Conservation (phyloP, 1,140 invertebrate genomes). For the Philotrypesis tridentata region DNA sequence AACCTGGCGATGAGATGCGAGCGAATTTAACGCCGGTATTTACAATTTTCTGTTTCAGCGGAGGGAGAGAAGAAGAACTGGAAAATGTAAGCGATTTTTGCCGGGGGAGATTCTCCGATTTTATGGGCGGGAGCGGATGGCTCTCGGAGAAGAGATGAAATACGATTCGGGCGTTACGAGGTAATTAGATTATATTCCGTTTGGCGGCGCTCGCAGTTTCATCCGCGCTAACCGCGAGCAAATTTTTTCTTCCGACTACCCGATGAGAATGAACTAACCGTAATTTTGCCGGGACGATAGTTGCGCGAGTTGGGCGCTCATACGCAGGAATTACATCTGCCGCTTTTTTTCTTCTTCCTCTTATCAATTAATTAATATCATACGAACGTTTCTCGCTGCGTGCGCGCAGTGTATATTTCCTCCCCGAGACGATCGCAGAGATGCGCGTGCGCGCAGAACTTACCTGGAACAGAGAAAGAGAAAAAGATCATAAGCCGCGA, state of each 20-base stretch:
- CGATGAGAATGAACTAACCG: not conserved
- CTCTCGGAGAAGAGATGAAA: not conserved
- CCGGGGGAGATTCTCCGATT: not conserved
- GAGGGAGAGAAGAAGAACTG: not conserved
- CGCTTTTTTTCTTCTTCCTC: not conserved
- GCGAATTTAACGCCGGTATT: constrained; percentile 8
- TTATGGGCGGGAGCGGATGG: not conserved
- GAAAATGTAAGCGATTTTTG: not conserved
- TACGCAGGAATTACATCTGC: no score
- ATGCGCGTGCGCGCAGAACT: not conserved
- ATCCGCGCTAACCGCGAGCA: not conserved
- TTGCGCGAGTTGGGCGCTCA: no score
- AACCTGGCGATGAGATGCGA: not conserved
- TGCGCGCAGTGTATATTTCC: no score
- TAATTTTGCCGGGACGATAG: not conserved
- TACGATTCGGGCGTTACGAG: constrained; percentile 1
- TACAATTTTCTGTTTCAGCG: not conserved
- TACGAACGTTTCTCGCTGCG: no score
- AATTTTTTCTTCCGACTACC: constrained; percentile 8
- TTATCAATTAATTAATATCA: not conserved
- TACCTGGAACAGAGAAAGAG: constrained; percentile 18
- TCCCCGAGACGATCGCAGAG: no score
- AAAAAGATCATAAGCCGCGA: not conserved
- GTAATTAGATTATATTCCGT: constrained; percentile 27
- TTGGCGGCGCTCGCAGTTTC: not conserved